phyloP scores from a whole-genome alignment of 2,888 invertebrate species.

The Pandemis cinnamomeana region DNA sequence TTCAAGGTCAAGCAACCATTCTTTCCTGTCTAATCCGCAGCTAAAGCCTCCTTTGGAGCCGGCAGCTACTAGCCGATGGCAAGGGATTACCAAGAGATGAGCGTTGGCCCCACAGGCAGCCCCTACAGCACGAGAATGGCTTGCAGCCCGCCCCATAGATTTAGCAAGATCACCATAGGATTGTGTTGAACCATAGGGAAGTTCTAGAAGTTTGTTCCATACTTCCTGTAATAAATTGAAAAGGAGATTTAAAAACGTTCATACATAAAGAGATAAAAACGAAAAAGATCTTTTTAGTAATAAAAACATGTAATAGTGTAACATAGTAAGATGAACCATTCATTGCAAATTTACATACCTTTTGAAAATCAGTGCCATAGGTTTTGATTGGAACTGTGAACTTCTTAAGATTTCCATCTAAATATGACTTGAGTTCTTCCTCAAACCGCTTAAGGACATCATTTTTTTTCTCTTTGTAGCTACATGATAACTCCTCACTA shows the following conservation, averaged over 20 bases:
- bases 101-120: conserved; percentile 75
- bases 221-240: conserved; percentile 61
- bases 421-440: conserved; percentile 61
- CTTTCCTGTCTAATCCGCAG: conserved; percentile 80
- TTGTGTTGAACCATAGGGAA: conserved; percentile 71
- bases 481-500: conserved; percentile 55
- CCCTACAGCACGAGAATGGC: conserved; percentile 73
- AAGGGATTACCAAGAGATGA: conserved; percentile 71
- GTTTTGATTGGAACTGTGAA: conserved; percentile 70
- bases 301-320: no score
- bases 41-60: conserved; percentile 79
- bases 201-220: conserved; percentile 67
- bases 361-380: conserved; percentile 75
- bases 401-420: conserved; percentile 63
- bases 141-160: conserved; percentile 62
- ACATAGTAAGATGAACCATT: no score
- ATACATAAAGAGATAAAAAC: no score
- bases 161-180: conserved; percentile 73
- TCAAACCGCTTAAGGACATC: conserved; percentile 57
- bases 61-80: conserved; percentile 71
- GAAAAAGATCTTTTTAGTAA: no score
- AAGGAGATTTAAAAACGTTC: background rate
- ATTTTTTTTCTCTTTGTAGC: conserved; percentile 59
- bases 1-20: conserved; percentile 80
- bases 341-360: conserved; percentile 52